Evolutionary conservation across 2,113 vertebrate genomes (phyloP).

Genomic region (Rhodinocichla rosea): DNA sequence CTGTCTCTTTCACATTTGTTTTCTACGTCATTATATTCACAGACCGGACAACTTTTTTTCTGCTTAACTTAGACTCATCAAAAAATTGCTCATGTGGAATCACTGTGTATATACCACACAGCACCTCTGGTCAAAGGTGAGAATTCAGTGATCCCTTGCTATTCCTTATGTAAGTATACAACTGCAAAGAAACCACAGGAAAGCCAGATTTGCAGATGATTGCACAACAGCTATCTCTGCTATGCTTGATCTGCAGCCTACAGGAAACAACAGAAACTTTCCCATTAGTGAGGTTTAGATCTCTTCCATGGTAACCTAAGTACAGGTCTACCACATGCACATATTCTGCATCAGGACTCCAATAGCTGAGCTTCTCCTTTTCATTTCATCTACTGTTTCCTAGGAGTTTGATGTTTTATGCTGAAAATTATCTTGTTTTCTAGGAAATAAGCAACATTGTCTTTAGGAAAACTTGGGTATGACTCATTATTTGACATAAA

Average conservation of each 20-base stretch:
- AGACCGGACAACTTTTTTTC: not conserved
- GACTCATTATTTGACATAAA: not conserved
- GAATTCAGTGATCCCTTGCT: not conserved
- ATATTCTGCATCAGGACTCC: not conserved
- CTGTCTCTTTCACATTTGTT: not conserved
- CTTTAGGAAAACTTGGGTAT: not conserved
- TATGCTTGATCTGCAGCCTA: not conserved
- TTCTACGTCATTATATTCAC: not conserved
- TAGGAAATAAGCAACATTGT: not conserved
- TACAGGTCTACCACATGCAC: not conserved
- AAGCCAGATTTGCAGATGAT: not conserved
- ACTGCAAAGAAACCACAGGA: not conserved
- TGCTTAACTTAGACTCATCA: not conserved
- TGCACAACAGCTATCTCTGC: not conserved
- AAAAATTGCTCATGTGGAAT: not conserved
- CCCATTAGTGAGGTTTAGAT: not conserved
- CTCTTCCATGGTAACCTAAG: not conserved
- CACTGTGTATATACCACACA: not conserved
- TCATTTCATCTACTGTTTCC: not conserved
- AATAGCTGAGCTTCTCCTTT: not conserved
- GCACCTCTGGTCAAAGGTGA: not conserved
- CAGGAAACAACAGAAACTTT: not conserved
- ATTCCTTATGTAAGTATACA: not conserved
- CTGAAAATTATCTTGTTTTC: not conserved
- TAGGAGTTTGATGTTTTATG: not conserved